Percentiles rank a stretch among this genome's conserved stretches.
phyloP scores from a whole-genome alignment of 2,888 invertebrate genomes.

The Cremastinae sp. region DNA sequence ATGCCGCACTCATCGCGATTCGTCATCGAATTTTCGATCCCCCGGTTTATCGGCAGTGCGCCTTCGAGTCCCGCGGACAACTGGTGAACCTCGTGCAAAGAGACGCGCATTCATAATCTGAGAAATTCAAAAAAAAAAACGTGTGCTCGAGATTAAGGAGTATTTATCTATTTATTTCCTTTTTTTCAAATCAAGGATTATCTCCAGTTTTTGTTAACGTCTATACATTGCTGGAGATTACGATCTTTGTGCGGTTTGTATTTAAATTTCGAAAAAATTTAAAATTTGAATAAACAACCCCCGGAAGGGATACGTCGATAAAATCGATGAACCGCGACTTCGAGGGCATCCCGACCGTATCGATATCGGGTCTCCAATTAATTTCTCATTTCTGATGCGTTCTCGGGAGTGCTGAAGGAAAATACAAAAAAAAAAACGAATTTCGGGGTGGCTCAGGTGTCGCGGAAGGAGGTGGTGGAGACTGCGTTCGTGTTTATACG shows the following conservation, averaged over 20 bases:
- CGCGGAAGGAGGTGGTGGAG: conserved; percentile 60
- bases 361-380: neutral
- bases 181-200: too few species aligned
- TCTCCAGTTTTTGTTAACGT: too few species aligned
- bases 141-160: neutral
- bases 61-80: conserved; percentile 31
- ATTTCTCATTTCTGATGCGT: neutral
- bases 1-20: conserved; percentile 49
- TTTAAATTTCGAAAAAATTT: too few species aligned
- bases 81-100: conserved; percentile 27
- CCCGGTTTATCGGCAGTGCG: conserved; percentile 29
- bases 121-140: neutral
- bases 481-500: conserved; percentile 70
- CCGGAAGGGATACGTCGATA: too few species aligned
- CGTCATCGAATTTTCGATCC: conserved; percentile 60
- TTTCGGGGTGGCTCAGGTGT: conserved; percentile 62
- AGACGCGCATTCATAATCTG: neutral
- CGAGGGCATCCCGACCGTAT: neutral
- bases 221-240: too few species aligned
- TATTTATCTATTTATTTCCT: too few species aligned
- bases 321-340: conserved; percentile 17
- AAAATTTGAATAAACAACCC: too few species aligned
- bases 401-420: neutral
- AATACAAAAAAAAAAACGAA: neutral
- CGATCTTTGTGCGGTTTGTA: too few species aligned